Evolutionary conservation across 2,113 vertebrate species (phyloP).

Genomic region (Anolis sagrei): DNA sequence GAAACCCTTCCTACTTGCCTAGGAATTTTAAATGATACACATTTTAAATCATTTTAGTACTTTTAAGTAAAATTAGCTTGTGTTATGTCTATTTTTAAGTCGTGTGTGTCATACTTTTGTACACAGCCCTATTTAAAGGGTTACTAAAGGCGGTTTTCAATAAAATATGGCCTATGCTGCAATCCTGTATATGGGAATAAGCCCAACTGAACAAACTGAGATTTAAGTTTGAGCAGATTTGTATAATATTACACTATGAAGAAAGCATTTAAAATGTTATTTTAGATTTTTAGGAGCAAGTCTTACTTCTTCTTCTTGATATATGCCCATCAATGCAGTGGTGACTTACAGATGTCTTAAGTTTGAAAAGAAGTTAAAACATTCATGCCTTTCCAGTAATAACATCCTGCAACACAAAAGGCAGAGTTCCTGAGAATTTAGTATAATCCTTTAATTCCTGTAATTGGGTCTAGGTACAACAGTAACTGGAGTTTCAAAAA

Average conservation of each 20-base stretch:
- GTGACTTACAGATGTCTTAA: background rate
- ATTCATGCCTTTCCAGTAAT: accelerated
- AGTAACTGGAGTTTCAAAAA: constrained; percentile 30
- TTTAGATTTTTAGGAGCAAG: background rate
- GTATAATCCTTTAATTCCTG: constrained; percentile 40
- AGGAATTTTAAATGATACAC: background rate
- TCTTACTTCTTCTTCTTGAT: background rate
- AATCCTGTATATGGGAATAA: background rate
- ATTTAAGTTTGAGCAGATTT: too few relatives aligned
- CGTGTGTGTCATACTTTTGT: background rate
- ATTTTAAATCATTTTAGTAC: background rate
- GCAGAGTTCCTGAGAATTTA: constrained; percentile 16
- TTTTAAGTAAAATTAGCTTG: background rate
- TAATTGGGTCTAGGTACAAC: constrained; percentile 17
- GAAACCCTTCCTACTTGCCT: background rate
- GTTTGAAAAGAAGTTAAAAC: background rate
- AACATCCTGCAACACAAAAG: background rate
- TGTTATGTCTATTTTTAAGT: background rate
- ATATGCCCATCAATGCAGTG: too few relatives aligned
- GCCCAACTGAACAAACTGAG: too few relatives aligned
- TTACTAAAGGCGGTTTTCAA: background rate
- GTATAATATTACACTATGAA: background rate
- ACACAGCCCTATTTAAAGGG: background rate
- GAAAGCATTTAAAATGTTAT: background rate
- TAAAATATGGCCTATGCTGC: background rate